phyloP scores from a whole-genome alignment of 1,140 invertebrate genomes.

The Drosophila tristis region DNA sequence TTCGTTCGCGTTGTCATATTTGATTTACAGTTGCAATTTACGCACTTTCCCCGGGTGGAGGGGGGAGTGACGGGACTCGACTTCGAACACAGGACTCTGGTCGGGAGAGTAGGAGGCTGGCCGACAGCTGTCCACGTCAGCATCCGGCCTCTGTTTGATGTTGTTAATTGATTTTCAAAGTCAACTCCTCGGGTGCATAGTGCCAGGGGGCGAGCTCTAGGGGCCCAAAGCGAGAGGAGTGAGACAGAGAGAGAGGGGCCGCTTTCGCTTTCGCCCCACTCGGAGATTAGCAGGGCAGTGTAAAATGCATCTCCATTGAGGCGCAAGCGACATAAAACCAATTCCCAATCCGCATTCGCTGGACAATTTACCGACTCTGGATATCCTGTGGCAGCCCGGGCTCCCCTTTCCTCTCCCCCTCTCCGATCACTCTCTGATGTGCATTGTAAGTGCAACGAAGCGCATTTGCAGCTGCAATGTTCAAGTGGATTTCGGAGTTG shows the following conservation, averaged over 20 bases:
- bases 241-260: not conserved
- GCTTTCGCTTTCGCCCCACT: slow-evolving; percentile 62
- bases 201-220: not conserved
- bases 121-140: slow-evolving; percentile 79
- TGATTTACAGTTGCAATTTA: slow-evolving; percentile 84
- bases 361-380: slow-evolving; percentile 57
- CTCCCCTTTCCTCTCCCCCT: not conserved
- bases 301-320: slow-evolving; percentile 77
- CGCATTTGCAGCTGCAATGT: slow-evolving; percentile 78
- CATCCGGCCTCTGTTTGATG: slow-evolving; percentile 81
- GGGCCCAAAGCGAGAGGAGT: no score
- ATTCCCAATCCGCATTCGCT: slow-evolving; percentile 59
- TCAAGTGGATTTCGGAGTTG: slow-evolving; percentile 75
- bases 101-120: slow-evolving; percentile 17
- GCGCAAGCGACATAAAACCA: slow-evolving; percentile 82
- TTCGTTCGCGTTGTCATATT: slow-evolving; percentile 79
- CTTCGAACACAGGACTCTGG: not conserved
- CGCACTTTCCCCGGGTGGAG: slow-evolving; percentile 61
- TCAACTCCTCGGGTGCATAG: slow-evolving; percentile 48
- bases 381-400: not conserved
- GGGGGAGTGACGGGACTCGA: slow-evolving; percentile 8
- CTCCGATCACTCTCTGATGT: slow-evolving; percentile 38
- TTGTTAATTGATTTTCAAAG: slow-evolving; percentile 84
- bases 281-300: slow-evolving; percentile 77
- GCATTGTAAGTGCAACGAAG: slow-evolving; percentile 75